Conservation (phyloP, 2,113 vertebrate genomes). For the Physeter macrocephalus region DNA sequence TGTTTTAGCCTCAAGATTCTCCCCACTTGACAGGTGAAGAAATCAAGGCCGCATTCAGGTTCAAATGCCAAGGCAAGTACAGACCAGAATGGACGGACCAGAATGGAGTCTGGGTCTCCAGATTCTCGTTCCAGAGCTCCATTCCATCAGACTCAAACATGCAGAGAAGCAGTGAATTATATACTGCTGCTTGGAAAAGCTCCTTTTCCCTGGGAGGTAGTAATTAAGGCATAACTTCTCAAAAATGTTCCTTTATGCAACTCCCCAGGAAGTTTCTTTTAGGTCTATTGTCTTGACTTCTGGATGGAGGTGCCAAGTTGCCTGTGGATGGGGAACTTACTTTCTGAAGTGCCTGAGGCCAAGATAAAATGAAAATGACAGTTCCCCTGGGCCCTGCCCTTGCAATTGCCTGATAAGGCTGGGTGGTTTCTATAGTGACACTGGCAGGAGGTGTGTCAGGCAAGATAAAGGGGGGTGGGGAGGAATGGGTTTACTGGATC, state of each 20-base stretch:
- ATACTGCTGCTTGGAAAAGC: constrained; percentile 9
- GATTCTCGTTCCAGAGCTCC: background rate
- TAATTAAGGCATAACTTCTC: constrained; percentile 54
- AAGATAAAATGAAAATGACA: background rate
- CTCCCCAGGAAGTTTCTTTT: constrained; percentile 41
- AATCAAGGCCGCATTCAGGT: background rate
- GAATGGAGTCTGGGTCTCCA: background rate
- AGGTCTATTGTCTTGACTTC: constrained; percentile 30
- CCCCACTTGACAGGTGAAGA: background rate
- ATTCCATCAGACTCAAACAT: background rate
- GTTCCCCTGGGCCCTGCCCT: background rate
- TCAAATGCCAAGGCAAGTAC: background rate
- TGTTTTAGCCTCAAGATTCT: background rate
- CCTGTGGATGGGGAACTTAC: background rate
- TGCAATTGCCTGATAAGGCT: background rate
- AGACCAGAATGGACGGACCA: background rate
- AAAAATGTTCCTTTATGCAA: constrained; percentile 33
- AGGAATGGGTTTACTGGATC: background rate
- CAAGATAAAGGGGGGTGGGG: background rate
- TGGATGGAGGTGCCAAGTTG: constrained; percentile 18
- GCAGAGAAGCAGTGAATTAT: background rate
- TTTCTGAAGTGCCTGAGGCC: constrained; percentile 29
- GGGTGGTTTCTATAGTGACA: constrained; percentile 20
- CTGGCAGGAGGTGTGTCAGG: background rate
- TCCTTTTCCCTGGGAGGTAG: constrained; percentile 22